These are phyloP conservation scores for Elymnias hypermnestra DNA, from an alignment of 1,140 invertebrate genomes.

Conservation along the genomic window DNA sequence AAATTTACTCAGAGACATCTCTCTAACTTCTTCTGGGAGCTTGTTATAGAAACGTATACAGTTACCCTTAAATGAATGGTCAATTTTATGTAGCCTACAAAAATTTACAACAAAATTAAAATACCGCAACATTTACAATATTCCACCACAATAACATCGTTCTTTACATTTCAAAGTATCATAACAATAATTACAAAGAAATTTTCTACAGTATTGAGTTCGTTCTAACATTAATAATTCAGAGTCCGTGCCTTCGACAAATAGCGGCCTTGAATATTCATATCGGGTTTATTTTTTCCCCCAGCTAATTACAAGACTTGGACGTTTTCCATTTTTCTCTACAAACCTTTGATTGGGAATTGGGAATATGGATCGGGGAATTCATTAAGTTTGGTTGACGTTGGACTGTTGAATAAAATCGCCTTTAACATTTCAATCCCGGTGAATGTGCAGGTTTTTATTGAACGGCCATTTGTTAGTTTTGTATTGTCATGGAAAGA, in stretches of 20 bases:
- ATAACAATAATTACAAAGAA: background rate
- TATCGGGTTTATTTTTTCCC: constrained; percentile 30
- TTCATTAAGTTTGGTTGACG: constrained; percentile 37
- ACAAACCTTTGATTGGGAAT: constrained; percentile 38
- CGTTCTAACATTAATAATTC: constrained; percentile 23
- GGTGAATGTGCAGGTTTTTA: no score
- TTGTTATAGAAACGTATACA: no score
- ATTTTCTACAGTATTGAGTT: background rate
- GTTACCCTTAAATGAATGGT: no score
- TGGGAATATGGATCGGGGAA: constrained; percentile 36
- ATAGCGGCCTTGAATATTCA: constrained; percentile 38
- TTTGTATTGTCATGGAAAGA: no score
- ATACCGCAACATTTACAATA: no score
- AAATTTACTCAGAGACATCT: no score
- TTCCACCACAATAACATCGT: no score
- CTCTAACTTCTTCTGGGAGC: no score
- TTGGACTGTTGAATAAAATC: constrained; percentile 35
- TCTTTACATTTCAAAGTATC: no score
- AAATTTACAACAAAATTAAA: no score
- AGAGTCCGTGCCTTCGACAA: constrained; percentile 19
- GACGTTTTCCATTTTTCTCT: constrained; percentile 33
- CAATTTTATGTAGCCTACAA: no score
- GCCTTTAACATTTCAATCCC: constrained; percentile 22
- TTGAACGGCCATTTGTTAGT: no score
- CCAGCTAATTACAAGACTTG: constrained; percentile 38